These are phyloP conservation scores for Aricia agestis DNA, from an alignment of 1,140 invertebrate species.

Conservation along the genomic window DNA sequence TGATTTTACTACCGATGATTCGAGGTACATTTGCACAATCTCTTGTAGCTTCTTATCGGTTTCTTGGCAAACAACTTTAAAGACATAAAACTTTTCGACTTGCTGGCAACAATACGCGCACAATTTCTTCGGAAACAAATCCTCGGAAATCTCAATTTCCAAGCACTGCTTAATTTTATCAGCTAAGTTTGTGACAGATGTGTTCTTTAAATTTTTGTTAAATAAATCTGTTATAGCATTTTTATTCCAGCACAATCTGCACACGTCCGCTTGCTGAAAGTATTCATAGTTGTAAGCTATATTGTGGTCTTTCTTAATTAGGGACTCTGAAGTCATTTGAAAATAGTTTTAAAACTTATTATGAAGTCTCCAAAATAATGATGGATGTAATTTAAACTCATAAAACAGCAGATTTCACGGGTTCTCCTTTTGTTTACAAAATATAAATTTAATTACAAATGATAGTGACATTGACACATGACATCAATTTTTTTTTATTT, in stretches of 20 bases:
- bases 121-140: constrained; percentile 36
- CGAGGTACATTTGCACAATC: constrained; percentile 33
- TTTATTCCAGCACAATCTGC: constrained; percentile 51
- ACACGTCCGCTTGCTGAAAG: constrained; percentile 53
- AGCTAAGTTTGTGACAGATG: constrained; percentile 25
- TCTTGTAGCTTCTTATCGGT: constrained; percentile 41
- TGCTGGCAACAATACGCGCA: constrained; percentile 44
- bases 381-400: neutral
- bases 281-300: constrained; percentile 47
- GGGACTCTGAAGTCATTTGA: constrained; percentile 27
- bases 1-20: constrained; percentile 17
- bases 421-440: no score
- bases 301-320: constrained; percentile 28
- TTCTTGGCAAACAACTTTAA: constrained; percentile 48
- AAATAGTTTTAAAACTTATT: neutral
- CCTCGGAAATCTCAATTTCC: constrained; percentile 39
- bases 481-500: no score
- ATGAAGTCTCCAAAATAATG: neutral
- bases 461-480: no score
- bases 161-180: constrained; percentile 53
- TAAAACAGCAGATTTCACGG: no score
- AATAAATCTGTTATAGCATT: constrained; percentile 38
- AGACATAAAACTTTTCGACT: constrained; percentile 48
- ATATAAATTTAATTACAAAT: no score
- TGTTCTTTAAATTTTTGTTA: constrained; percentile 20